phyloP scores from a whole-genome alignment of 2,888 invertebrate genomes.

The Atethmia centrago region DNA sequence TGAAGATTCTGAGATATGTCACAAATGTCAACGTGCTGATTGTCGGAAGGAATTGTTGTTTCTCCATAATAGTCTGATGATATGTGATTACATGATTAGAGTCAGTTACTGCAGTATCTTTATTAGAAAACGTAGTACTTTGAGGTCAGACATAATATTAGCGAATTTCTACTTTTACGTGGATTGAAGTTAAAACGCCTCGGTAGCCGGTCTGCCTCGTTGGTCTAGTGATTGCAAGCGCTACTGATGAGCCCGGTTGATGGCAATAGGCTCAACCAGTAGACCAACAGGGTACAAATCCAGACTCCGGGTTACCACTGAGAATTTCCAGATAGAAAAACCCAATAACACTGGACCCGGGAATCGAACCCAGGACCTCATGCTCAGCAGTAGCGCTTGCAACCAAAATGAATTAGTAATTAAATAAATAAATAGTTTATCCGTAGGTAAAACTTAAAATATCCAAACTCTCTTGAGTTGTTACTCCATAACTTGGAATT shows the following conservation, averaged over 20 bases:
- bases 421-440: neutral
- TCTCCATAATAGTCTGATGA: neutral
- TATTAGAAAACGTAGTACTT: neutral
- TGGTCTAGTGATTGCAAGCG: too few relatives aligned
- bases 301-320: too few relatives aligned
- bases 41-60: neutral
- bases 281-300: too few relatives aligned
- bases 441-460: neutral
- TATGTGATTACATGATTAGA: neutral
- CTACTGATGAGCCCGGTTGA: too few relatives aligned
- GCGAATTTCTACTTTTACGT: neutral
- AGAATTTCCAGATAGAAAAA: too few relatives aligned
- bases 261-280: too few relatives aligned
- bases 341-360: too few relatives aligned
- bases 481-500: neutral
- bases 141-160: neutral
- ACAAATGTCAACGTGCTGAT: neutral
- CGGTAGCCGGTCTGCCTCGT: too few relatives aligned
- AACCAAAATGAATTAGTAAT: too few relatives aligned
- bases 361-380: too few relatives aligned
- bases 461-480: neutral
- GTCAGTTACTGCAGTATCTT: neutral
- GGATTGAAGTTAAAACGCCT: neutral
- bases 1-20: slow-evolving; percentile 22
- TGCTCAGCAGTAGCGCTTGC: too few relatives aligned